Evolutionary conservation across 2,113 vertebrate genomes (phyloP).

Genomic region (Pollimyrus isidori): DNA sequence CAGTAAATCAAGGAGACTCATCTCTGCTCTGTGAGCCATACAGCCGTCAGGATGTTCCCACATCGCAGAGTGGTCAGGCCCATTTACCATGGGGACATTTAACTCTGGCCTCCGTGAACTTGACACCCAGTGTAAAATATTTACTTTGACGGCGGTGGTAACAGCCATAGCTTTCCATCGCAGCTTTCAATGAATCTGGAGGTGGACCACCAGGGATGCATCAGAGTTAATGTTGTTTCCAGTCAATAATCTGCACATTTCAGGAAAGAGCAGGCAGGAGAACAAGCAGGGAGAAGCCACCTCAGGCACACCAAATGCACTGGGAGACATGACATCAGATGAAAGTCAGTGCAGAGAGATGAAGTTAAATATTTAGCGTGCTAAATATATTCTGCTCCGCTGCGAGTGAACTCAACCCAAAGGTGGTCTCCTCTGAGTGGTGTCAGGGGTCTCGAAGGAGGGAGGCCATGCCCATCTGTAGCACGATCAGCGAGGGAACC

Average conservation of each 20-base stretch:
- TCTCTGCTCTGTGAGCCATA: neutral
- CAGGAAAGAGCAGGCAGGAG: neutral
- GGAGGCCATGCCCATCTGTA: neutral
- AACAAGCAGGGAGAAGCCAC: neutral
- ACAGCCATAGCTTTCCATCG: neutral
- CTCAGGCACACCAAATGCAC: neutral
- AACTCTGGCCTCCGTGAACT: neutral
- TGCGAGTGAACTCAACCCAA: neutral
- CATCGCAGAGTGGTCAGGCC: neutral
- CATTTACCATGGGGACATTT: neutral
- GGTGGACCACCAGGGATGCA: neutral
- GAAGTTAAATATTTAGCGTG: constrained; percentile 5
- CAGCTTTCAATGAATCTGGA: neutral
- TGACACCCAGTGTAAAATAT: neutral
- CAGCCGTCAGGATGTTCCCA: neutral
- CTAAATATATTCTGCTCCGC: neutral
- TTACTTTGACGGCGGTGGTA: neutral
- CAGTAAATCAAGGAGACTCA: neutral
- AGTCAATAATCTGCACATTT: constrained; percentile 2
- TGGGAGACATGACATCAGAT: neutral
- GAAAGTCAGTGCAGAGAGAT: neutral
- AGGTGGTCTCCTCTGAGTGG: neutral
- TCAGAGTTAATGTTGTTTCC: neutral
- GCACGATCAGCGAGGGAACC: neutral
- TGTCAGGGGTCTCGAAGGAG: neutral